Evolutionary conservation across 2,797 vertebrate species (phyloP), one percentile per base, ranked within the genome.

Genomic region (Phylloscopus collybita): DNA sequence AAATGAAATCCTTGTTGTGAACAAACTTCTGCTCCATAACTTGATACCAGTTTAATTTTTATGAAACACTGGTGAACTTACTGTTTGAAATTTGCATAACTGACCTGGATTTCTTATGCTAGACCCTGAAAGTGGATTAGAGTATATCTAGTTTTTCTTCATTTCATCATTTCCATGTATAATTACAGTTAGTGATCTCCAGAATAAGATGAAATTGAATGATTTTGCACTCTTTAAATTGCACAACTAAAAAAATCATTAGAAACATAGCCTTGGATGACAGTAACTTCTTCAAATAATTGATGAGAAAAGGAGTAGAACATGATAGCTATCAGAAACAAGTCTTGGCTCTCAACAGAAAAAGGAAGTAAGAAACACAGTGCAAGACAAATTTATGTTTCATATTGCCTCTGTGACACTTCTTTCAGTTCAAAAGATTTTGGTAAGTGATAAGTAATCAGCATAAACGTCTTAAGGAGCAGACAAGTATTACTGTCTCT

Each of bases 221-320:
- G 70, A 88, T 87, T 88, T 94, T 90, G 62, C 71, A 85, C 62
- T 69, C 84, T 81, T 90, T 86, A 93, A 96, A 96, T 95, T 96
- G 60, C 51, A 88, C 67, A 95, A 90, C 94, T 95, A 93, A 95
- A 95, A 95, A 93, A 93, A 92, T 86, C 3, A 88, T 95, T 96
- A 93, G 92, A 90, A 93, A 95, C 13, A 4, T 92, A 93, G 84
- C 93, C 80, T 75, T 86, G 84, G 80, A 86, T 92, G 80, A 87
- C 88, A 96, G 60, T 86, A 94, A 74, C 53, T 80, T 88, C 79
- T 96, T 92, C 60, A 83, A 94, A 57, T 94, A 96, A 96, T 86
- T 94, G 85, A 96, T 97, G 92, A 95, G 88, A 91, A 61, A 88
- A 93, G 75, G 62, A 88, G 71, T 45, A 87, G 79, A 92, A 96